Conservation (phyloP, 2,113 vertebrate genomes). For the Myiozetetes cayanensis region DNA sequence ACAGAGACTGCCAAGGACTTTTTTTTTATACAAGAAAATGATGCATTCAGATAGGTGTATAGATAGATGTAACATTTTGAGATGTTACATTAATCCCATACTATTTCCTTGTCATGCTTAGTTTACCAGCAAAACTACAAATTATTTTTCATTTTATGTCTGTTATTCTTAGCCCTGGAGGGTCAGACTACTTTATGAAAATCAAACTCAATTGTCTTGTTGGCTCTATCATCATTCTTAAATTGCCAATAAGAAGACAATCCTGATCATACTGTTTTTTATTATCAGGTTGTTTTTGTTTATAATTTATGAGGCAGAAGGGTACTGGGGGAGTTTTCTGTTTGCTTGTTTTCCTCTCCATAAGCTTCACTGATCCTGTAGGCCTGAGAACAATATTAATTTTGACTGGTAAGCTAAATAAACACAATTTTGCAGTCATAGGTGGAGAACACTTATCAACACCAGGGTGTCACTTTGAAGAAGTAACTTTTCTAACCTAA, state of each 20-base stretch:
- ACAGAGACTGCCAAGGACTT: neutral
- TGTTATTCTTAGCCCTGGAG: neutral
- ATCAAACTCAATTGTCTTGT: neutral
- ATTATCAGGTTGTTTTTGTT: conserved; percentile 37
- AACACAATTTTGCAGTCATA: conserved; percentile 41
- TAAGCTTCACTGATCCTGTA: conserved; percentile 52
- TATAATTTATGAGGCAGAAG: conserved; percentile 60
- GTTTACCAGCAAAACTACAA: conserved; percentile 32
- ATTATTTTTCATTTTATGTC: conserved; percentile 41
- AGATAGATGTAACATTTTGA: neutral
- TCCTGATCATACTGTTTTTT: conserved; percentile 13
- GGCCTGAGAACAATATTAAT: conserved; percentile 49
- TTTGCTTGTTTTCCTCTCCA: conserved; percentile 16
- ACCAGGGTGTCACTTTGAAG: conserved; percentile 27
- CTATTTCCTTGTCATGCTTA: conserved; percentile 40
- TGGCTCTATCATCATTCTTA: neutral
- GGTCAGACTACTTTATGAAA: conserved; percentile 17
- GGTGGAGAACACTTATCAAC: conserved; percentile 36
- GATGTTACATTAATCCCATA: neutral
- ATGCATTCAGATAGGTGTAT: neutral
- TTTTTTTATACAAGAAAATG: neutral
- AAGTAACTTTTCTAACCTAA: conserved; percentile 35
- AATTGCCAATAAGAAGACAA: neutral
- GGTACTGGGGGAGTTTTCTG: neutral
- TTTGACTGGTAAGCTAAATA: conserved; percentile 62